Base-by-base conservation (phyloP, 2,113 vertebrate genomes). In the Albula glossodonta region DNA sequence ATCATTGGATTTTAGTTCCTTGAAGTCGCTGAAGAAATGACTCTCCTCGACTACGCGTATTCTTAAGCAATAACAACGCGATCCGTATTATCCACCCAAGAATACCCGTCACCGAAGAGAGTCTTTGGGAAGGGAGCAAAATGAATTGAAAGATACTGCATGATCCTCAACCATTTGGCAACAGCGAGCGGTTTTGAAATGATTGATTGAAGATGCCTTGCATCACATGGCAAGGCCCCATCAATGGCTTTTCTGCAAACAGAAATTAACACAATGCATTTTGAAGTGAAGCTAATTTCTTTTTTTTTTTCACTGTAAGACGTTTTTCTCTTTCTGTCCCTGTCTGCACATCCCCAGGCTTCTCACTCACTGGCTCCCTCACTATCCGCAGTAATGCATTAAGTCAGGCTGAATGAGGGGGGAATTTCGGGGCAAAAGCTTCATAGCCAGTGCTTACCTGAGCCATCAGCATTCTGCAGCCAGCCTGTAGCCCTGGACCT, bases 11-110 rank as follows among this genome's bases (percentile, higher is more conserved):
- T 90, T 89, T 88, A 91, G 87, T 90, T 89, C 88, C 88, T 89
- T 90, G 92, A 89, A 88, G 91, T 88, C 86, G 91, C 96, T 95
- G 98, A 96, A 96, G 98, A 97, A 94, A 95, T 96, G 97, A 99
- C 98, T 98, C 98, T 99, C 98, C 98, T 99, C 98, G 97, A 99
- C 98, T 99, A 99, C 98, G 98, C 98, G 98, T 99, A 99, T 99
- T 99, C 98, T 99, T 99, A 99, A 99, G 98, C 98, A 99, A 99
- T 99, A 99, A 99, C 98, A 99, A 99, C 98, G 98, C 98, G 97
- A 99, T 99, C 98, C 98, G 98, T 99, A 99, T 99, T 99, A 99
- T 99, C 98, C 98, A 99, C 98, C 98, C 98, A 99, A 99, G 98
- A 99, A 99, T 99, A 99, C 98, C 98, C 98, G 98, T 99, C 98